These are phyloP conservation scores for Anthonomus grandis DNA, from an alignment of 1,140 invertebrate species.

Conservation along the genomic window DNA sequence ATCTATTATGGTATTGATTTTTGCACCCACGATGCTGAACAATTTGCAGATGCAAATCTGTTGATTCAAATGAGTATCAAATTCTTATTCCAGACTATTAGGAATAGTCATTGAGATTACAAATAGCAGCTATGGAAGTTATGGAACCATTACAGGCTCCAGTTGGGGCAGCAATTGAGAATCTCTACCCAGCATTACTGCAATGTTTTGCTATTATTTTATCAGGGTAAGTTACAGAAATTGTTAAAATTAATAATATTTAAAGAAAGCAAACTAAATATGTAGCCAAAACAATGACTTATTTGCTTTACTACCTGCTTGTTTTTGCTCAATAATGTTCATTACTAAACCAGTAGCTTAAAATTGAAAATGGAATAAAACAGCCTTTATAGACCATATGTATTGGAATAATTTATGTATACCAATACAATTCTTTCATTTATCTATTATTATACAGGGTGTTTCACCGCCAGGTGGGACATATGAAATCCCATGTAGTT, in stretches of 20 bases:
- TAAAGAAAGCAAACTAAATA: no score
- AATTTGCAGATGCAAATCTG: neutral
- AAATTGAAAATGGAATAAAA: no score
- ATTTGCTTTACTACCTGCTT: neutral
- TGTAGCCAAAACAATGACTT: no score
- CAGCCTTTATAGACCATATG: no score
- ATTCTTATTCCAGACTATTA: neutral
- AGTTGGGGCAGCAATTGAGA: slow-evolving; percentile 59
- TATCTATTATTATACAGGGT: no score
- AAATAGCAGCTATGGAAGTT: neutral
- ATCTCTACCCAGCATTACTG: slow-evolving; percentile 83
- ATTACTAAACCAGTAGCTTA: neutral
- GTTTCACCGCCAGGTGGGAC: no score
- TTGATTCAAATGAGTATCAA: neutral
- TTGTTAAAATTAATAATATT: no score
- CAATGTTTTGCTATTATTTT: slow-evolving; percentile 91
- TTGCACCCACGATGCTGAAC: slow-evolving; percentile 13
- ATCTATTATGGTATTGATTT: slow-evolving; percentile 15
- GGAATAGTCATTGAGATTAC: neutral
- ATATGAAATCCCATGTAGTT: no score
- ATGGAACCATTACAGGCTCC: neutral
- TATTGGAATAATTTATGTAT: no score
- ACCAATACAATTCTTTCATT: no score
- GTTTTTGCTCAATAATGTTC: slow-evolving; percentile 1
- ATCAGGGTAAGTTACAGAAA: slow-evolving; percentile 76